Evolutionary conservation across 2,888 invertebrate species (phyloP).

Genomic region (Lissonota sp.): DNA sequence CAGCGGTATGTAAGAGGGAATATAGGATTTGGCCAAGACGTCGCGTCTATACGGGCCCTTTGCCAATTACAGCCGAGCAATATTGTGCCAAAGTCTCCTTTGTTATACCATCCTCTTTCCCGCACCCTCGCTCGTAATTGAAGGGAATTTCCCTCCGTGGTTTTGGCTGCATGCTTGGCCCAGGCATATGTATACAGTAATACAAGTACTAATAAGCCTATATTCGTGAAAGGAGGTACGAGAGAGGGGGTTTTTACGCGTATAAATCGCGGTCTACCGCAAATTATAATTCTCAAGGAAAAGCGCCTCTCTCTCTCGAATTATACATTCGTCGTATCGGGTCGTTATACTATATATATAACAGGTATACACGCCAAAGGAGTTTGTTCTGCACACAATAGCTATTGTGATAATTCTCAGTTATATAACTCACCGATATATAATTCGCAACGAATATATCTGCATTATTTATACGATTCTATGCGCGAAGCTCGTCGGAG

Average conservation of each 20-base stretch:
- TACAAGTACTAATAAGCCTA: not conserved
- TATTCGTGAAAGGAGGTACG: conserved; percentile 7
- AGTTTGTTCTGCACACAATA: conserved; percentile 14
- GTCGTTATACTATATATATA: not conserved
- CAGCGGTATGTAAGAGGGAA: conserved; percentile 13
- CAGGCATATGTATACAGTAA: conserved; percentile 2
- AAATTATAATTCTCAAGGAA: conserved; percentile 53
- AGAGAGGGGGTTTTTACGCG: conserved; percentile 40
- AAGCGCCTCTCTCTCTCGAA: conserved; percentile 24
- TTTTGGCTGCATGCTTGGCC: conserved; percentile 28
- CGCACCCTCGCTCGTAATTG: conserved; percentile 53
- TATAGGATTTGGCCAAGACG: conserved; percentile 53
- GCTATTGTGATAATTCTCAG: conserved; percentile 17
- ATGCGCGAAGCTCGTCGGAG: not conserved
- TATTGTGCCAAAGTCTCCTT: conserved; percentile 65
- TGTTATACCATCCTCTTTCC: conserved; percentile 54
- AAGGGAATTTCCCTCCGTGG: conserved; percentile 66
- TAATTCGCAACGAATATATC: not conserved
- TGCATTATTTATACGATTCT: not conserved
- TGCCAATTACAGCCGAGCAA: conserved; percentile 63
- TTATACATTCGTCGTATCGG: conserved; percentile 50
- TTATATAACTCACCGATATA: not conserved
- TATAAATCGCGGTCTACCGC: conserved; percentile 43
- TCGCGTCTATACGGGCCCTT: conserved; percentile 43
- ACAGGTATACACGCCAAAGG: not conserved